Evolutionary conservation across 2,113 vertebrate species (phyloP).

Genomic region (Actinemys pallida): DNA sequence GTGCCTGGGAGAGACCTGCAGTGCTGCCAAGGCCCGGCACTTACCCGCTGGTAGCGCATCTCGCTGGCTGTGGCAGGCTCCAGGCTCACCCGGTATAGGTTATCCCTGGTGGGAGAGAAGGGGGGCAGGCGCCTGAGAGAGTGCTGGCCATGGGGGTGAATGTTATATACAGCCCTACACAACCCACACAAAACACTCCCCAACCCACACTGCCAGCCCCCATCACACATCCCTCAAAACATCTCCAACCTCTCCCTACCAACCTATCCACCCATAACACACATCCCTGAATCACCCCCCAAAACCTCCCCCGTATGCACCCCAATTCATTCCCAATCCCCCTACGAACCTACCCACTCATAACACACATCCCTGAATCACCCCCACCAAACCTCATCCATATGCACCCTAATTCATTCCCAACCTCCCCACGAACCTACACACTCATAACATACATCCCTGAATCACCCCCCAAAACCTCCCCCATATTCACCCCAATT

Average conservation of each 20-base stretch:
- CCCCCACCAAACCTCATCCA: too few species aligned
- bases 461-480: too few species aligned
- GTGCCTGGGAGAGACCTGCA: accelerated
- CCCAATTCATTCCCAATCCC: neutral
- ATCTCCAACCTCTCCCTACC: neutral
- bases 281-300: too few species aligned
- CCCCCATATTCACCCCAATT: neutral
- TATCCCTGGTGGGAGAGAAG: slow-evolving; percentile 83
- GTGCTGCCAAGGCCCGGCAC: neutral
- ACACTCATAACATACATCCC: too few species aligned
- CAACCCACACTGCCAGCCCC: neutral
- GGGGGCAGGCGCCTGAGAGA: neutral
- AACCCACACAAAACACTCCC: neutral
- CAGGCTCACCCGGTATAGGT: slow-evolving; percentile 92
- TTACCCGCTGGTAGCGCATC: slow-evolving; percentile 94
- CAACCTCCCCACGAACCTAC: too few species aligned
- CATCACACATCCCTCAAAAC: neutral
- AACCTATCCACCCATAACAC: neutral
- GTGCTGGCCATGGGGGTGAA: neutral
- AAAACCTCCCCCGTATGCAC: too few species aligned
- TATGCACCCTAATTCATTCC: too few species aligned
- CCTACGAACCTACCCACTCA: neutral
- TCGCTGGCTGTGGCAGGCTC: slow-evolving; percentile 85
- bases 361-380: too few species aligned
- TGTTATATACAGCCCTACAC: neutral